Evolutionary conservation across 2,888 invertebrate genomes (phyloP), one percentile per base, ranked within the genome.

Genomic region (Cecidostiba fungosa): DNA sequence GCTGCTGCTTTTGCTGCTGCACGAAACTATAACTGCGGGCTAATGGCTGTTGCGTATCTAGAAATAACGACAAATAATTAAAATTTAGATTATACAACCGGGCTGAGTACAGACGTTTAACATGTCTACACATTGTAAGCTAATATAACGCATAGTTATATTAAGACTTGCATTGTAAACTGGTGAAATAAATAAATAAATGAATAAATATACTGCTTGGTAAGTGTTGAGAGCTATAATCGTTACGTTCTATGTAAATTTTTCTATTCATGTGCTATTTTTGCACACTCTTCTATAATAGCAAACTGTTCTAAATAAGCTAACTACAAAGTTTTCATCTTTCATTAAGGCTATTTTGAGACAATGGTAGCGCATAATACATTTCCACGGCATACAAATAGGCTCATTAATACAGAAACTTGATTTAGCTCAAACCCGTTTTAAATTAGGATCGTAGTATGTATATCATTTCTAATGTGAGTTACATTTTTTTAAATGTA

Each of bases 21-120:
- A 94, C 94, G 90, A 95, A 95, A 91, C 95, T 95, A 89, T 95
- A 95, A 90, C 95, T 95, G 85, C 95, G 94, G 84, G 95, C 94
- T 87, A 95, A 89, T 85, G 94, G 94, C 88, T 94, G 94, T 26
- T 94, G 94, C 88, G 94, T 86, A 87, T 89, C 91, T 92, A 54
- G 0, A 66, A 82, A 43, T 16, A 32, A 16, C 8, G 47, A 14
- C 1, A 10, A 8, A 36, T 69, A 23, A n/a, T 43, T 47, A 47
- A 59, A 54, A 54, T n/a, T 1, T 54, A 36, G 10, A 39, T 39
- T 39, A 39, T 8, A 39, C n/a, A n/a, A n/a, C n/a, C n/a, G n/a
- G n/a, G n/a, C n/a, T n/a, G n/a, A n/a, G n/a, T n/a, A n/a, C n/a
- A n/a, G n/a, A n/a, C n/a, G n/a, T n/a, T n/a, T n/a, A n/a, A n/a